phyloP scores from a whole-genome alignment of 2,113 vertebrate genomes.

The Spea multiplicata region DNA sequence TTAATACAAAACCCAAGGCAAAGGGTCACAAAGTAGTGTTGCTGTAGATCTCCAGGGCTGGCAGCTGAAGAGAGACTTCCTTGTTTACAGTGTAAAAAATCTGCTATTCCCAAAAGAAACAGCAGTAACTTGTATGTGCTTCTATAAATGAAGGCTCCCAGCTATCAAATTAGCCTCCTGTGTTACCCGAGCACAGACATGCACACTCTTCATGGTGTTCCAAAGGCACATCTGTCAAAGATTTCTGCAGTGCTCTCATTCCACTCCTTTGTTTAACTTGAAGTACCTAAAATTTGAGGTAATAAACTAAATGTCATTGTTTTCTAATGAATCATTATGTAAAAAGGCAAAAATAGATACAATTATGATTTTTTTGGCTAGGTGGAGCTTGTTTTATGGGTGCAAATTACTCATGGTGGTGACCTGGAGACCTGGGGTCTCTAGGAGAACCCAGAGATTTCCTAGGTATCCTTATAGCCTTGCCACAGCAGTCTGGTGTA shows the following conservation, averaged over 20 bases:
- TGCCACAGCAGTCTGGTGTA: no score
- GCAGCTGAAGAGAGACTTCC: slow-evolving; percentile 64
- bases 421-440: no score
- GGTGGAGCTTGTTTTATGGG: not conserved
- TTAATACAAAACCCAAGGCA: slow-evolving; percentile 64
- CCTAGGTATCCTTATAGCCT: no score
- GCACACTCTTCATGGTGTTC: slow-evolving; percentile 95
- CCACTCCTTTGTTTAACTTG: slow-evolving; percentile 85
- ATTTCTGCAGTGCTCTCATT: slow-evolving; percentile 81
- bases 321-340: no score
- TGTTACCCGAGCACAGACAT: slow-evolving; percentile 86
- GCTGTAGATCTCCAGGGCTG: slow-evolving; percentile 60
- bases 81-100: slow-evolving; percentile 70
- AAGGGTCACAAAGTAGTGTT: slow-evolving; percentile 50
- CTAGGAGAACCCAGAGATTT: no score
- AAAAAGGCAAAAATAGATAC: not conserved
- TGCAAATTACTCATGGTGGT: no score
- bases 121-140: slow-evolving; percentile 60
- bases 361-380: not conserved
- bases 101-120: slow-evolving; percentile 59
- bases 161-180: slow-evolving; percentile 69
- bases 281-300: slow-evolving; percentile 74
- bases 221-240: slow-evolving; percentile 86
- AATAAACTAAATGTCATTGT: not conserved
- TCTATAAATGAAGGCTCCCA: slow-evolving; percentile 50